phyloP scores from a whole-genome alignment of 2,888 invertebrate species.

The Lasioglossum calceatum region DNA sequence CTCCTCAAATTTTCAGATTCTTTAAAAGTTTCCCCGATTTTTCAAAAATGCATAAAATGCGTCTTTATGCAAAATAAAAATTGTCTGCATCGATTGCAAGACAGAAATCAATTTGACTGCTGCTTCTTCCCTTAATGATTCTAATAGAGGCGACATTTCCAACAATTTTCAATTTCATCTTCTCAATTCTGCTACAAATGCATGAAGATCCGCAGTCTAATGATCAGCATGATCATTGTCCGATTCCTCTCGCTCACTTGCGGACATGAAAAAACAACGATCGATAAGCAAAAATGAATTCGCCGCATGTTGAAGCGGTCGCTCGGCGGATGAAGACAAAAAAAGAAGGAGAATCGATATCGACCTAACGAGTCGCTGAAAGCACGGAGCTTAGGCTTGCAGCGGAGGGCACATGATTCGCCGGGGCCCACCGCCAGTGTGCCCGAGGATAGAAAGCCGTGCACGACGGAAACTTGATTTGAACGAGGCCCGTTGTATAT shows the following conservation, averaged over 20 bases:
- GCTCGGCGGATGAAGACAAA: neutral
- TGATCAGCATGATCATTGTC: neutral
- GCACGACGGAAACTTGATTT: slow-evolving; percentile 69
- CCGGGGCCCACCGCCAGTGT: slow-evolving; percentile 36
- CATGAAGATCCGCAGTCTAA: too few relatives aligned
- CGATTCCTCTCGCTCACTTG: neutral
- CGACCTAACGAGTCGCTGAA: slow-evolving; percentile 51
- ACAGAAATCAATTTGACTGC: too few relatives aligned
- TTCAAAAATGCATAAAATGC: too few relatives aligned
- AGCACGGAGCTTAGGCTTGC: slow-evolving; percentile 5
- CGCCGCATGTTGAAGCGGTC: neutral
- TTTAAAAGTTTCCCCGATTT: too few relatives aligned
- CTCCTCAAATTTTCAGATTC: too few relatives aligned
- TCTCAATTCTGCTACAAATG: too few relatives aligned
- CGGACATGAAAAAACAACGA: neutral
- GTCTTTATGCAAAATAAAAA: too few relatives aligned
- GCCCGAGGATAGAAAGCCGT: slow-evolving; percentile 68
- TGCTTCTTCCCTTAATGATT: too few relatives aligned
- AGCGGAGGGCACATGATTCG: slow-evolving; percentile 41
- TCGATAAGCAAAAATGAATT: neutral
- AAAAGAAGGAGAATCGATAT: slow-evolving; percentile 47
- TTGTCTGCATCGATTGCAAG: too few relatives aligned
- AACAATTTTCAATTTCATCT: too few relatives aligned
- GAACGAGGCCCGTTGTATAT: slow-evolving; percentile 70
- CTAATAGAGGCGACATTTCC: too few relatives aligned